These are phyloP conservation scores for Tribolium castaneum DNA, from an alignment of 1,140 invertebrate species.

Conservation along the genomic window DNA sequence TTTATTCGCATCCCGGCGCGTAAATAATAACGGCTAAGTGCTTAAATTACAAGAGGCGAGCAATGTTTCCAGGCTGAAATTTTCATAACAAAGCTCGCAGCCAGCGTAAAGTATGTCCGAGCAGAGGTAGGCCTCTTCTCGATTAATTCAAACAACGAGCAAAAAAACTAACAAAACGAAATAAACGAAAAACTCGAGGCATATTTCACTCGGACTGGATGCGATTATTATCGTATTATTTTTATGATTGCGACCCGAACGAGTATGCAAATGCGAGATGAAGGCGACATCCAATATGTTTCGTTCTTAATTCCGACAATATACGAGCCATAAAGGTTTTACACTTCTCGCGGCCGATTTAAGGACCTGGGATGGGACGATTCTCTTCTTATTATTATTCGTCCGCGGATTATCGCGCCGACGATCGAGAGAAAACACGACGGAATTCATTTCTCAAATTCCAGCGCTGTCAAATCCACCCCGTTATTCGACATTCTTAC, in stretches of 20 bases:
- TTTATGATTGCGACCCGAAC: conserved; percentile 55
- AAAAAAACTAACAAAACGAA: conserved; percentile 42
- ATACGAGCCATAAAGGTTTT: conserved; percentile 55
- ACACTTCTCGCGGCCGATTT: conserved; percentile 48
- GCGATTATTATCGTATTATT: conserved; percentile 57
- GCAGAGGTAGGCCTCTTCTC: conserved; percentile 33
- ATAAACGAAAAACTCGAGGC: conserved; percentile 37
- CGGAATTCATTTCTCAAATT: conserved; percentile 50
- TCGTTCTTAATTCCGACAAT: conserved; percentile 55
- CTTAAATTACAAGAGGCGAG: conserved; percentile 48
- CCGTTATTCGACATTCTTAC: conserved; percentile 48
- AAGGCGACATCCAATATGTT: conserved; percentile 56
- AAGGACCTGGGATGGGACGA: conserved; percentile 34
- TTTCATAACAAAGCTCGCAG: conserved; percentile 49
- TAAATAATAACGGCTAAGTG: conserved; percentile 49
- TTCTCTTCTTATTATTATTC: conserved; percentile 40
- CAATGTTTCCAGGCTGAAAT: conserved; percentile 46
- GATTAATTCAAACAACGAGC: conserved; percentile 45
- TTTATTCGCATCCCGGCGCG: conserved; percentile 48
- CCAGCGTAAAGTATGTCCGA: conserved; percentile 41
- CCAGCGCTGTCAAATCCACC: conserved; percentile 45
- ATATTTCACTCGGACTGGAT: conserved; percentile 55
- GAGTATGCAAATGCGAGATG: conserved; percentile 55
- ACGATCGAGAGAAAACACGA: conserved; percentile 48
- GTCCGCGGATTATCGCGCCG: conserved; percentile 43